A percentile compares a stretch with the other conserved stretches of the same genome.
Evolutionary conservation across 2,797 vertebrate species (phyloP).

Genomic region (Australoheros facetus): DNA sequence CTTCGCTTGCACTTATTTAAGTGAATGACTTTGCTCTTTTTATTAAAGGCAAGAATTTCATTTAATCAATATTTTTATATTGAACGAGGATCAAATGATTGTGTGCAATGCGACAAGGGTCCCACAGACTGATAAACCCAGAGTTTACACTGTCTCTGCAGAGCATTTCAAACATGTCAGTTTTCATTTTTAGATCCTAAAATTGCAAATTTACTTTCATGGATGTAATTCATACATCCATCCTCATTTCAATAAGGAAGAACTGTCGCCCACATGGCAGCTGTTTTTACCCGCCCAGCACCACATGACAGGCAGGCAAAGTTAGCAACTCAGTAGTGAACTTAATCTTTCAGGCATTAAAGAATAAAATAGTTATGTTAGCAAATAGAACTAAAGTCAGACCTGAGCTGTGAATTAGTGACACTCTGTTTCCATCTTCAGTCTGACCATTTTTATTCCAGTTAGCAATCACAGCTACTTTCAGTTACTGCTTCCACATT

Average conservation of each 20-base stretch:
- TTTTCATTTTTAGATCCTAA: not conserved
- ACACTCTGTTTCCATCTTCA: not conserved
- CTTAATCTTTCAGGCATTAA: not conserved
- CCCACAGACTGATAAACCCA: not conserved
- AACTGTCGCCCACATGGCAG: not conserved
- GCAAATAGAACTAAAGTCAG: too few relatives aligned
- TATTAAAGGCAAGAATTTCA: not conserved
- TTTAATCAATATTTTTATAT: not conserved
- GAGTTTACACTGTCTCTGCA: not conserved
- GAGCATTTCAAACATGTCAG: not conserved
- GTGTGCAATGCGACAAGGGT: not conserved
- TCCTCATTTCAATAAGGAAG: not conserved
- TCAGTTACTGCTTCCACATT: not conserved
- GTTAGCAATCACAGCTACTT: not conserved
- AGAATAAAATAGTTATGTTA: too few relatives aligned
- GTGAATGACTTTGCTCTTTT: not conserved
- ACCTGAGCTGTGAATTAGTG: not conserved
- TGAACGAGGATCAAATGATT: conserved; percentile 5
- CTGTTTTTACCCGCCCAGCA: not conserved
- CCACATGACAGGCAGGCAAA: not conserved
- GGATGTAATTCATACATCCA: not conserved
- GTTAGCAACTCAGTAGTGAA: not conserved
- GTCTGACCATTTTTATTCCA: not conserved
- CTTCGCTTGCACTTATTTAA: not conserved
- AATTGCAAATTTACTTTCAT: not conserved